Base-by-base conservation (phyloP, 2,888 invertebrate genomes). In the Exephanes ischioxanthus region DNA sequence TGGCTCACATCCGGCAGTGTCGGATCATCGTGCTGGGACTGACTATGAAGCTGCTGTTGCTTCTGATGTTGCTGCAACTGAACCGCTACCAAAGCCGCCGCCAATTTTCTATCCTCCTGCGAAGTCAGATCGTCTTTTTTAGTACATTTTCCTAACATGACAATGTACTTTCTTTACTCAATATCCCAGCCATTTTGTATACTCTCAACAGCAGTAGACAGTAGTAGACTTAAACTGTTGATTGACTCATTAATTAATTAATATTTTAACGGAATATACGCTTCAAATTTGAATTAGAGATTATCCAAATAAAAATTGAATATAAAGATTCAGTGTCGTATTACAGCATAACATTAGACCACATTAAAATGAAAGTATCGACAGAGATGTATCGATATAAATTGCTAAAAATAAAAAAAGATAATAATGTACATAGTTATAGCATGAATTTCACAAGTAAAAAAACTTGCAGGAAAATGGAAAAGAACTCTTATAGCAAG, bases 51-150 rank as follows among this genome's bases (percentile, higher is more conserved):
- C 81, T 95, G 95, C 55, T 95, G 95, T 86, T 95, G 95, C 87
- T 96, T 95, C 85, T 95, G 95, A 84, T 96, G 95, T 78, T 96
- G 95, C 78, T 95, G 95, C 19, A 96, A 92, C 89, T 96, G 96
- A 2, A 96, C 96, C 9, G 96, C 96, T 22, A 96, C 96, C 75
- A 96, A 92, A 33, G 96, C 96, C 51, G 96, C 95, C 3, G 96
- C 96, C 83, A 96, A 92, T 91, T 95, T 95, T 75, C 95, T 93
- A 89, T 96, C 96, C 89, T 96, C 96, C 92, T 96, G 68, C 48
- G 76, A 22, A 67, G 7, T n/a, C 41, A 19, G 19, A 22, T 41
- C 2, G 19, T 19, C 3, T 11, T 16, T 63, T 37, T 22, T 19
- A 41, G 9, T 3, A 19, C 19, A 41, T 16, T 1, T 67, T 16